phyloP scores from a whole-genome alignment of 1,140 invertebrate species.

The Riptortus pedestris region DNA sequence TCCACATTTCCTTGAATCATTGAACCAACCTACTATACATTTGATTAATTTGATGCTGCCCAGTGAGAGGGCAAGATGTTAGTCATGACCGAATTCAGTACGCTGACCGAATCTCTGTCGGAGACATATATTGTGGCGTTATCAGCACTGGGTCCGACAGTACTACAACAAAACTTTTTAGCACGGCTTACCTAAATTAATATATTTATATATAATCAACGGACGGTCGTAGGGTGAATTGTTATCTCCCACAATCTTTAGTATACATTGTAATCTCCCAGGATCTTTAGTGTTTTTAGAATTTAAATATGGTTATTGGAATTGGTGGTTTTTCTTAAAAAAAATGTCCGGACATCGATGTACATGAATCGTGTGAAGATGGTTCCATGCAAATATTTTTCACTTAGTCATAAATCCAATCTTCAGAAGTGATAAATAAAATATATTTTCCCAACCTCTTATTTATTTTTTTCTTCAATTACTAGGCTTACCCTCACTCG shows the following conservation, averaged over 20 bases:
- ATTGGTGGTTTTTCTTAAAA: slow-evolving; percentile 24
- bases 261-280: slow-evolving; percentile 15
- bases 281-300: background rate
- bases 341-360: slow-evolving; percentile 31
- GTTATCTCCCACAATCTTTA: slow-evolving; percentile 14
- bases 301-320: slow-evolving; percentile 3
- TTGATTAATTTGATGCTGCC: no score
- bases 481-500: no score
- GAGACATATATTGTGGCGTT: slow-evolving; percentile 22
- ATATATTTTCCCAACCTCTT: background rate
- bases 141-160: slow-evolving; percentile 34
- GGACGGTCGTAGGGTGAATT: slow-evolving; percentile 29
- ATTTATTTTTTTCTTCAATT: background rate
- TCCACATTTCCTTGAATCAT: no score
- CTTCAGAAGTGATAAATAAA: slow-evolving; percentile 28
- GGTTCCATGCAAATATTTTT: slow-evolving; percentile 36
- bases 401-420: slow-evolving; percentile 32
- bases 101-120: no score
- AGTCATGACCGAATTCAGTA: no score
- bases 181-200: slow-evolving; percentile 34
- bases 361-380: slow-evolving; percentile 36
- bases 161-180: slow-evolving; percentile 36
- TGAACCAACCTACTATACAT: no score
- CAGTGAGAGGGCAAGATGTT: no score
- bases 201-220: slow-evolving; percentile 33